A percentile compares a stretch with the other conserved stretches of the same genome.
Evolutionary conservation across 1,140 invertebrate species (phyloP).

Genomic region (Drosophila paulistorum): DNA sequence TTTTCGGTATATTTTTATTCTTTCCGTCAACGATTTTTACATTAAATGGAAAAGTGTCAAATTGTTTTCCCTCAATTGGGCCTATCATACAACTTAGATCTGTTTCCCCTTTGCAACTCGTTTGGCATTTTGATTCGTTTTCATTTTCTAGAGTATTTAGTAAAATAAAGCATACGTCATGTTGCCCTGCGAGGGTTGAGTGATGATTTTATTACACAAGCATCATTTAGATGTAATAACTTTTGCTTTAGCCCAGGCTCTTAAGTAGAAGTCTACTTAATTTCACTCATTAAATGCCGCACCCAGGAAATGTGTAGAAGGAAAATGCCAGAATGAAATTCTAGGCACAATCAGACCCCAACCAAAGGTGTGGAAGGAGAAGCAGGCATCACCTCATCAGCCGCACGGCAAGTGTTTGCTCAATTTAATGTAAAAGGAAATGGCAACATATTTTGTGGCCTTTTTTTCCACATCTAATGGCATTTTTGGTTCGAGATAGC

Average conservation of each 20-base stretch:
- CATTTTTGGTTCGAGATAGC: constrained; percentile 15
- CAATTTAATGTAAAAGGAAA: constrained; percentile 46
- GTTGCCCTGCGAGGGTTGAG: constrained; percentile 13
- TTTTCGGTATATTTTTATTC: background rate
- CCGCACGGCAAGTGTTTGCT: constrained; percentile 37
- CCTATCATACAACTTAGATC: constrained; percentile 3
- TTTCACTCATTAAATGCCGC: constrained; percentile 62
- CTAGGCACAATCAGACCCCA: constrained; percentile 34
- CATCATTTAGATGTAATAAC: constrained; percentile 9
- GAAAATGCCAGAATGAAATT: constrained; percentile 46
- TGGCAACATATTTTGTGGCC: constrained; percentile 37
- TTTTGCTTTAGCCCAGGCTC: constrained; percentile 6
- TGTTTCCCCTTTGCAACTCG: background rate
- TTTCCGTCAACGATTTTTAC: background rate
- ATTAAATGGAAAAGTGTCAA: background rate
- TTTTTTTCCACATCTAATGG: constrained; percentile 24
- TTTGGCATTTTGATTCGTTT: too few relatives aligned
- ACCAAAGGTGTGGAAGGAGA: constrained; percentile 12
- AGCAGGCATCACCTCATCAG: constrained; percentile 18
- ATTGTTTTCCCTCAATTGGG: background rate
- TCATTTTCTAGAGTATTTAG: background rate
- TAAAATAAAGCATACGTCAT: constrained; percentile 44
- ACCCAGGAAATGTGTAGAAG: constrained; percentile 37
- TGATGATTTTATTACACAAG: constrained; percentile 5
- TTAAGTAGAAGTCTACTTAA: constrained; percentile 59